These are phyloP conservation scores for Eufriesea mexicana DNA, from an alignment of 1,140 invertebrate species.

Conservation along the genomic window DNA sequence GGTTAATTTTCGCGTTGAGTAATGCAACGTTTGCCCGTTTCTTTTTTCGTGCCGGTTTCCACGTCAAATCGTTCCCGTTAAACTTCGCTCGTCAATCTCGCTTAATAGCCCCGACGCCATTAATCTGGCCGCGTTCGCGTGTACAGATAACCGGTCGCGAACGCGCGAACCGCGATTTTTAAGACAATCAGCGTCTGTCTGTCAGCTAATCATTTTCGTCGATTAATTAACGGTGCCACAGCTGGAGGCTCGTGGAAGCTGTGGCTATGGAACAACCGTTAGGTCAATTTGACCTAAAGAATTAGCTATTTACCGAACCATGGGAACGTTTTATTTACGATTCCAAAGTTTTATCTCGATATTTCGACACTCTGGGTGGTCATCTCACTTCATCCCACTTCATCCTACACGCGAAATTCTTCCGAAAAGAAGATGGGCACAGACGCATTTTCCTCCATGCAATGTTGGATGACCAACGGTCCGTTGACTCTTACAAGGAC, in stretches of 20 bases:
- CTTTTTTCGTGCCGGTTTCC: constrained; percentile 2
- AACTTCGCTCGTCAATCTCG: constrained; percentile 33
- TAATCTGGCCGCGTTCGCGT: constrained; percentile 17
- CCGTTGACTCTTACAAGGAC: too few species aligned
- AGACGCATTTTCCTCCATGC: too few species aligned
- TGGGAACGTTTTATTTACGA: not conserved
- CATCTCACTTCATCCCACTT: not conserved
- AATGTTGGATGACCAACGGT: too few species aligned
- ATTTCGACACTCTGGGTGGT: not conserved
- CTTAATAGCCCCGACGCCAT: constrained; percentile 20
- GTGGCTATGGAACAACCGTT: constrained; percentile 2
- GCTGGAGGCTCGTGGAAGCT: not conserved
- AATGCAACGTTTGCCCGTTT: not conserved
- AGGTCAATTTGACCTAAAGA: not conserved
- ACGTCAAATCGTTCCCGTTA: constrained; percentile 39
- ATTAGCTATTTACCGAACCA: not conserved
- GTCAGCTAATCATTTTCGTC: constrained; percentile 24
- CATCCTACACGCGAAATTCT: not conserved
- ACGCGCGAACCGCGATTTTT: not conserved
- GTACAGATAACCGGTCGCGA: not conserved
- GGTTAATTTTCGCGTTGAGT: constrained; percentile 31
- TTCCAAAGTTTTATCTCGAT: not conserved
- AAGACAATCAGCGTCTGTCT: not conserved
- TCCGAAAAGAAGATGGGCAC: too few species aligned
- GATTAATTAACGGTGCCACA: constrained; percentile 41